Evolutionary conservation across 2,113 vertebrate genomes (phyloP).

Genomic region (Boleophthalmus pectinirostris): DNA sequence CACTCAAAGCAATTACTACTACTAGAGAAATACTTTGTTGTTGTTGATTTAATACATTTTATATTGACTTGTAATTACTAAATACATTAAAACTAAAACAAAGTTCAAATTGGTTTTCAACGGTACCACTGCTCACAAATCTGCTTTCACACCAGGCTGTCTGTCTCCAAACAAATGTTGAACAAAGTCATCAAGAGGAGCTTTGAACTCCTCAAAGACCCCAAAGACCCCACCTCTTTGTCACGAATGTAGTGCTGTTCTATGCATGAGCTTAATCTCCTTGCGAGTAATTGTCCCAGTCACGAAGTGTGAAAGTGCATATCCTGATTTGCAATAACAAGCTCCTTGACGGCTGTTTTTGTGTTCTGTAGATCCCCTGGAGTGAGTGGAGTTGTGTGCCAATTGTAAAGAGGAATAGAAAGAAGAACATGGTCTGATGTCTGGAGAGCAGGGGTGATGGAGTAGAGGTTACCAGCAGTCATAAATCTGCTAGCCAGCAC

Average conservation of each 20-base stretch:
- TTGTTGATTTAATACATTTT: no score
- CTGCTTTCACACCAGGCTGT: conserved; percentile 41
- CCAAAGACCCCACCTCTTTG: conserved; percentile 19
- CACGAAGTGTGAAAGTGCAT: conserved; percentile 51
- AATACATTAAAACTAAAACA: neutral
- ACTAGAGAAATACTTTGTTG: no score
- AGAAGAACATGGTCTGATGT: conserved; percentile 15
- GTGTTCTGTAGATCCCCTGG: conserved; percentile 49
- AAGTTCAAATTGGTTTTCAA: neutral
- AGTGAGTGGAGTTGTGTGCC: conserved; percentile 43
- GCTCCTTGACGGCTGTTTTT: conserved; percentile 57
- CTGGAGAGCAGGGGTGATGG: conserved; percentile 39
- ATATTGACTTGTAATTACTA: no score
- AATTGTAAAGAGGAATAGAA: conserved; percentile 34
- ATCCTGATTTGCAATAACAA: conserved; percentile 63
- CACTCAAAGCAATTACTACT: no score
- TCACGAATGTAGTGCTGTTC: conserved; percentile 42
- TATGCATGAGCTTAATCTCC: conserved; percentile 38
- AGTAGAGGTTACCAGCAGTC: conserved; percentile 65
- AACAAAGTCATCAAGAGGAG: neutral
- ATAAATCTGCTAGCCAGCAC: conserved; percentile 38
- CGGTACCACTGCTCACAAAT: conserved; percentile 5
- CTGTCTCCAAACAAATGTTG: conserved; percentile 23
- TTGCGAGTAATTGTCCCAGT: conserved; percentile 58
- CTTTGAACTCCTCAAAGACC: conserved; percentile 24